A percentile compares a stretch with the other conserved stretches of the same genome.
Conservation (phyloP, 2,113 vertebrate genomes). For the Aspiorhynchus laticeps region DNA sequence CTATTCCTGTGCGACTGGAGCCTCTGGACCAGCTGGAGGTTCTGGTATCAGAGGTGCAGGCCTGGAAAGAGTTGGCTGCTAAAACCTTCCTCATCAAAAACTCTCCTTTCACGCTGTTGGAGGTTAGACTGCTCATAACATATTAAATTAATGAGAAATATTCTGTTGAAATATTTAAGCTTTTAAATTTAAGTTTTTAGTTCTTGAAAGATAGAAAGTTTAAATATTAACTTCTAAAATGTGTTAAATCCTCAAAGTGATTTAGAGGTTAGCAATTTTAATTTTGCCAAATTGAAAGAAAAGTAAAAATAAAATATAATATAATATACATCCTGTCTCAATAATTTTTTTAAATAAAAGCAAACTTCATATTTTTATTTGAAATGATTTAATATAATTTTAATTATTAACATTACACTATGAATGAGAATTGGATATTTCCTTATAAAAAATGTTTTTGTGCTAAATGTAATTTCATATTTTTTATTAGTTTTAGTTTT, state of each 20-base stretch:
- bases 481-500: not conserved
- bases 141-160: not conserved
- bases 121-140: conserved; percentile 73
- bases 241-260: not conserved
- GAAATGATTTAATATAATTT: too few relatives aligned
- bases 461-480: not conserved
- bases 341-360: not conserved
- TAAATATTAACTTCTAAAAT: not conserved
- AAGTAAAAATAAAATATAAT: too few relatives aligned
- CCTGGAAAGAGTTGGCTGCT: conserved; percentile 88
- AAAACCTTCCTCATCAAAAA: conserved; percentile 84
- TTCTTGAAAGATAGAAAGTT: not conserved
- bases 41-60: conserved; percentile 83
- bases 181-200: not conserved
- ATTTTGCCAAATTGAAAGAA: not conserved
- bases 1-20: conserved; percentile 87
- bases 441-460: not conserved
- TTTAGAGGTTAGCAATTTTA: not conserved
- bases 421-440: not conserved
- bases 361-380: not conserved
- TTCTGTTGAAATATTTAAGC: too few relatives aligned
- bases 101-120: conserved; percentile 82
- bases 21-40: conserved; percentile 85
- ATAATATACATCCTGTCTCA: not conserved
- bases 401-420: not conserved